These are phyloP conservation scores for Sesia apiformis DNA, from an alignment of 2,888 invertebrate genomes.

Conservation along the genomic window DNA sequence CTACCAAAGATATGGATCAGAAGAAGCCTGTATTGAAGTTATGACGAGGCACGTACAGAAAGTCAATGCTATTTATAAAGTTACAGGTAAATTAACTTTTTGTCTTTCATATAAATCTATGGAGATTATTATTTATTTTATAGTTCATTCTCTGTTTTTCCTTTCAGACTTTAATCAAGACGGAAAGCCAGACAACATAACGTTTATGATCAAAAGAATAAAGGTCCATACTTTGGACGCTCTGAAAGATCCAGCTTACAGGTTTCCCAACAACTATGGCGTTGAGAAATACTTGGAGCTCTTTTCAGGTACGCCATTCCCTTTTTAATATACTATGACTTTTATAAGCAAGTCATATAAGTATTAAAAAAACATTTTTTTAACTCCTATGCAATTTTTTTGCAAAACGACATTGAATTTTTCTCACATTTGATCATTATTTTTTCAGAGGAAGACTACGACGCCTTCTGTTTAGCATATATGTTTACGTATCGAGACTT, in stretches of 20 bases:
- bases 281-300: conserved; percentile 98
- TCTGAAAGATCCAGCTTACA: conserved; percentile 87
- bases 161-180: conserved; percentile 93
- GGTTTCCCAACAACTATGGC: conserved; percentile 96
- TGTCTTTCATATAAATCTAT: too few relatives aligned
- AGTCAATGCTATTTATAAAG: conserved; percentile 91
- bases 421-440: neutral
- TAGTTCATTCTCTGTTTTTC: conserved; percentile 15
- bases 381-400: too few relatives aligned
- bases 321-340: neutral
- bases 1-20: conserved; percentile 94
- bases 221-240: conserved; percentile 94
- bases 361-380: too few relatives aligned
- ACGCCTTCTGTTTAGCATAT: conserved; percentile 98
- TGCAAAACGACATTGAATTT: neutral
- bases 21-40: conserved; percentile 95
- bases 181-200: conserved; percentile 92
- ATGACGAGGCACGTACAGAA: conserved; percentile 96
- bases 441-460: conserved; percentile 94
- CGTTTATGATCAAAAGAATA: conserved; percentile 96
- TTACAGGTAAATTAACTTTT: conserved; percentile 76
- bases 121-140: neutral
- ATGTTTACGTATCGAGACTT: conserved; percentile 98
- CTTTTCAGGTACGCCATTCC: conserved; percentile 83
- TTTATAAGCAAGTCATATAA: neutral